phyloP scores from a whole-genome alignment of 2,113 vertebrate species.

The Ia io region DNA sequence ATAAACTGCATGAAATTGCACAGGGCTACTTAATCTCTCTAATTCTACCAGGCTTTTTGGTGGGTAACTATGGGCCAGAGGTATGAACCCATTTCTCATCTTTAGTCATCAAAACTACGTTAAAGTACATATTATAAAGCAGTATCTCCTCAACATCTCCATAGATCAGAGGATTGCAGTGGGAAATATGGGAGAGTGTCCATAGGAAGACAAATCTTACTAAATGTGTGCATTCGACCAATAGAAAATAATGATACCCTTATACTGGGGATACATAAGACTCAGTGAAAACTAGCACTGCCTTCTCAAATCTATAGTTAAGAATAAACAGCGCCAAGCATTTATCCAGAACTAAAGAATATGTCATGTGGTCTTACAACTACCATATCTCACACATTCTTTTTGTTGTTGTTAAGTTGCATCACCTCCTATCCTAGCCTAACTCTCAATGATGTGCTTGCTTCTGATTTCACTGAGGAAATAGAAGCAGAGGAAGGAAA shows the following conservation, averaged over 20 bases:
- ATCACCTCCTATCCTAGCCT: background rate
- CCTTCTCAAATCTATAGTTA: background rate
- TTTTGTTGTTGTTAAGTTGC: background rate
- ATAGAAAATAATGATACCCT: background rate
- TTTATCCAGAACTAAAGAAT: background rate
- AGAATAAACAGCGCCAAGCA: background rate
- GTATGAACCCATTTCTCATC: background rate
- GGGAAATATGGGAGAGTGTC: background rate
- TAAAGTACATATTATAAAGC: background rate
- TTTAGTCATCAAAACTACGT: background rate
- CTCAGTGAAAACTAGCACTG: background rate
- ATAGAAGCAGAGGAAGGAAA: background rate
- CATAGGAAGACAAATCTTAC: background rate
- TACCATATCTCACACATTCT: background rate
- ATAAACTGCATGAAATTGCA: background rate
- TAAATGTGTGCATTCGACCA: background rate
- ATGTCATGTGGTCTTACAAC: background rate
- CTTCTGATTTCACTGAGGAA: background rate
- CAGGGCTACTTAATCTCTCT: background rate
- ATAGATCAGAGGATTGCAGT: background rate
- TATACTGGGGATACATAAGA: background rate
- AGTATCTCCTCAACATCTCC: background rate
- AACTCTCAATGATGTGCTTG: background rate
- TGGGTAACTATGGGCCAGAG: background rate
- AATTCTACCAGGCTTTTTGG: background rate